Percentiles rank a stretch among this genome's conserved stretches.
phyloP scores from a whole-genome alignment of 2,888 invertebrate species.

The Drosophila flavopinicola region DNA sequence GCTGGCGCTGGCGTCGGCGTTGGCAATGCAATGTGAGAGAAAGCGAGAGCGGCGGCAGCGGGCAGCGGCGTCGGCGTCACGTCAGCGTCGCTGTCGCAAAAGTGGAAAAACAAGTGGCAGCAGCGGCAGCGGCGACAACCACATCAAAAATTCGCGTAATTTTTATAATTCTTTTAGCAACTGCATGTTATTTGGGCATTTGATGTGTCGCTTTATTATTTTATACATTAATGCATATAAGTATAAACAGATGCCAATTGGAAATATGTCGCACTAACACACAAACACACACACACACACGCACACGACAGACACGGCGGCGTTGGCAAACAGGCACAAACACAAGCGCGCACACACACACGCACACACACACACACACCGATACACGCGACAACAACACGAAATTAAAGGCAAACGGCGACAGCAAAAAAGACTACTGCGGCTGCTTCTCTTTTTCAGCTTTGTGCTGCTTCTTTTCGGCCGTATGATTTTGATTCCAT shows the following conservation, averaged over 20 bases:
- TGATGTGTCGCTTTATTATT: conserved; percentile 30
- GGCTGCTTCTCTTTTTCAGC: conserved; percentile 23
- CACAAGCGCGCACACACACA: conserved; percentile 13
- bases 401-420: conserved; percentile 46
- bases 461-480: conserved; percentile 48
- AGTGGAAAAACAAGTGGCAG: conserved; percentile 69
- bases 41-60: conserved; percentile 54
- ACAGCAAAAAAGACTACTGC: conserved; percentile 9
- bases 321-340: conserved; percentile 53
- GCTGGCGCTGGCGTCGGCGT: conserved; percentile 26
- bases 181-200: conserved; percentile 5
- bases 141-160: conserved; percentile 37
- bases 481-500: conserved; percentile 60
- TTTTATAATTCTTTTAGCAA: conserved; percentile 10
- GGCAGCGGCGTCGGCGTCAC: conserved; percentile 14
- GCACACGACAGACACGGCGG: conserved; percentile 56
- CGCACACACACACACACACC: conserved; percentile 16
- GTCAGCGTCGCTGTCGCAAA: conserved; percentile 50
- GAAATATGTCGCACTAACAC: conserved; percentile 42
- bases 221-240: conserved; percentile 27
- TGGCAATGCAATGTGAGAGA: conserved; percentile 56
- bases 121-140: conserved; percentile 5
- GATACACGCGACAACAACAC: conserved; percentile 53
- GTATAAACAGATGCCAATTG: conserved; percentile 59
- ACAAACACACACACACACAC: conserved; percentile 21